phyloP scores from a whole-genome alignment of 2,888 invertebrate genomes.

The Matsumyia berberina region DNA sequence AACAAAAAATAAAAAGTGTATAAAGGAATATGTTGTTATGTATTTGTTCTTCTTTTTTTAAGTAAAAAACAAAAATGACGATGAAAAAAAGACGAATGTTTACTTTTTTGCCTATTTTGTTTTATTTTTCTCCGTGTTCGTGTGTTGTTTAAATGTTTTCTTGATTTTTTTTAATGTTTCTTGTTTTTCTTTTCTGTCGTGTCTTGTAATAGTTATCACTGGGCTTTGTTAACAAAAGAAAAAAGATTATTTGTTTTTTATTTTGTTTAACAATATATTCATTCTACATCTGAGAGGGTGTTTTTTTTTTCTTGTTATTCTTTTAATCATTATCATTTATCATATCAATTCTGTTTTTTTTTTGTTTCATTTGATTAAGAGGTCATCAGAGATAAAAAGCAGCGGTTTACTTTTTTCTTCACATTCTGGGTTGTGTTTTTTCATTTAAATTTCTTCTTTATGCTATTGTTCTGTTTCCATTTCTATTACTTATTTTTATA shows the following conservation, averaged over 20 bases:
- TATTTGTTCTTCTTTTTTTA: slow-evolving; percentile 20
- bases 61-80: slow-evolving; percentile 51
- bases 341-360: slow-evolving; percentile 47
- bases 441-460: too few relatives aligned
- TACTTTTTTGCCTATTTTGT: slow-evolving; percentile 60
- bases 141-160: background rate
- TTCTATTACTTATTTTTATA: slow-evolving; percentile 45
- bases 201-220: slow-evolving; percentile 67
- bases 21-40: too few relatives aligned
- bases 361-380: slow-evolving; percentile 52
- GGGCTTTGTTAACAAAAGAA: slow-evolving; percentile 57
- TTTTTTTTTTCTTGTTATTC: slow-evolving; percentile 22
- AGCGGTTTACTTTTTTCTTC: slow-evolving; percentile 50
- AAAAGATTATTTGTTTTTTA: background rate
- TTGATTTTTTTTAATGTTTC: slow-evolving; percentile 24
- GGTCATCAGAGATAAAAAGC: slow-evolving; percentile 71
- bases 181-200: slow-evolving; percentile 37
- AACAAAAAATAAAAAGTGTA: slow-evolving; percentile 41
- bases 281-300: slow-evolving; percentile 34
- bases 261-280: slow-evolving; percentile 56
- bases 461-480: slow-evolving; percentile 20
- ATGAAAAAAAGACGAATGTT: slow-evolving; percentile 57
- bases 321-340: slow-evolving; percentile 41
- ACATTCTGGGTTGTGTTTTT: slow-evolving; percentile 32
- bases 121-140: slow-evolving; percentile 65